Conservation (phyloP, 2,888 invertebrate species). For the Allophyes oxyacanthae region DNA sequence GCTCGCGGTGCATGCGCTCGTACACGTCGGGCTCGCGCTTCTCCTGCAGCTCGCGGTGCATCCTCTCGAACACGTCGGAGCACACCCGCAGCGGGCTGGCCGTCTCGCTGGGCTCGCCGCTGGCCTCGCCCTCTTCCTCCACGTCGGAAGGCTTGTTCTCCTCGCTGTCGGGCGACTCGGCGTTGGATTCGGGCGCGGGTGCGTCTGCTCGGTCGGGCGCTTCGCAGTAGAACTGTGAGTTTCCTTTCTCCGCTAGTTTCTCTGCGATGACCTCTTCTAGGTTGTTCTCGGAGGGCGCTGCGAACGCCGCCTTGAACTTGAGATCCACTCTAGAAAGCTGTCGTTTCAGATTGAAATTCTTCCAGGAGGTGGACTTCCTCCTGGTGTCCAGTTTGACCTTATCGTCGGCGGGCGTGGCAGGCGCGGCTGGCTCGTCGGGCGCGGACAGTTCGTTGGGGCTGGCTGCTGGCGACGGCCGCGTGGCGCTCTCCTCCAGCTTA, state of each 20-base stretch:
- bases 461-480: conserved; percentile 49
- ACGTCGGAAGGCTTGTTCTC: conserved; percentile 56
- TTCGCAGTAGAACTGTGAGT: conserved; percentile 81
- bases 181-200: conserved; percentile 54
- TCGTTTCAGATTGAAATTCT: conserved; percentile 94
- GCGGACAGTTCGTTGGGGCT: conserved; percentile 59
- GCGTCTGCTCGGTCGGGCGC: conserved; percentile 26
- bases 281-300: conserved; percentile 80
- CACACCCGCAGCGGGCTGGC: conserved; percentile 77
- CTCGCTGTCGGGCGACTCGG: conserved; percentile 55
- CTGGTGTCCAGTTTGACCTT: conserved; percentile 82
- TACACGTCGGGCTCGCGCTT: conserved; percentile 74
- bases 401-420: conserved; percentile 64
- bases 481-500: conserved; percentile 76
- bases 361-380: conserved; percentile 92
- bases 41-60: conserved; percentile 80
- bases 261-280: conserved; percentile 70
- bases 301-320: conserved; percentile 92
- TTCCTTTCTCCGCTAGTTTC: conserved; percentile 70
- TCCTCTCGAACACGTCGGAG: conserved; percentile 80
- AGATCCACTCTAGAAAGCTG: conserved; percentile 94
- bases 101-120: conserved; percentile 54
- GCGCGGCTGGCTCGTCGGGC: conserved; percentile 52
- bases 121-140: conserved; percentile 52
- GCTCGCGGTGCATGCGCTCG: conserved; percentile 82